Evolutionary conservation across 2,888 invertebrate genomes (phyloP), one percentile per base, ranked within the genome.

Genomic region (Trimorus sp.): DNA sequence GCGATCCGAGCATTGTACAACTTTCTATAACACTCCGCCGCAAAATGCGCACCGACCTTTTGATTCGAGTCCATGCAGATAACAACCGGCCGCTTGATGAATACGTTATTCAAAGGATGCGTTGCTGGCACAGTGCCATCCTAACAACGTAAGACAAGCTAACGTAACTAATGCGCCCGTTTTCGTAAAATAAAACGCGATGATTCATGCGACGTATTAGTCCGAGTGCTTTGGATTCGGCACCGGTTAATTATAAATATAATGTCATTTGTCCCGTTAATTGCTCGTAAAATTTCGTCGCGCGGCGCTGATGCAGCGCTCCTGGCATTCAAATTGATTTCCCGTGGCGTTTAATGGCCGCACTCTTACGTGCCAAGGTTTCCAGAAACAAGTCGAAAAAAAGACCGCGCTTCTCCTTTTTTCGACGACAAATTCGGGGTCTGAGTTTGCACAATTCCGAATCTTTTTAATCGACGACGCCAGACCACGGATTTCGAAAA

Each of bases 101-200:
- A 83, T 78, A 83, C 70, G 75, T 80, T 80, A 80, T 83, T 78
- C 78, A 80, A 78, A 78, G 73, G 78, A 77, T 80, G 75, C 71
- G 53, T 62, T 42, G 66, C 63, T 83, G 80, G 78, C 83, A 83
- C 66, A 48, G 59, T 15, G 80, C 83, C 83, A 83, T 62, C 51
- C 54, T 65, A 71, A 78, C 78, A 77, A 83, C 74, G 66, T 77
- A 77, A 79, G 77, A 73, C 71, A 76, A 76, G 60, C 71, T 16
- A 45, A 75, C 75, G 65, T 79, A 75, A 70, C 79, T 80, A 75
- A 65, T 75, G 54, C 63, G 38, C 36, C 48, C 54, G 49, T 7
- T 42, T 36, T 48, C 56, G 48, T 71, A 54, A 79, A 79, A 73
- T 73, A 79, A 78, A 79, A 69, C 69, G 62, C 26, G n/a, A 42